phyloP scores from a whole-genome alignment of 1,140 invertebrate species.

The Augochlora pura region DNA sequence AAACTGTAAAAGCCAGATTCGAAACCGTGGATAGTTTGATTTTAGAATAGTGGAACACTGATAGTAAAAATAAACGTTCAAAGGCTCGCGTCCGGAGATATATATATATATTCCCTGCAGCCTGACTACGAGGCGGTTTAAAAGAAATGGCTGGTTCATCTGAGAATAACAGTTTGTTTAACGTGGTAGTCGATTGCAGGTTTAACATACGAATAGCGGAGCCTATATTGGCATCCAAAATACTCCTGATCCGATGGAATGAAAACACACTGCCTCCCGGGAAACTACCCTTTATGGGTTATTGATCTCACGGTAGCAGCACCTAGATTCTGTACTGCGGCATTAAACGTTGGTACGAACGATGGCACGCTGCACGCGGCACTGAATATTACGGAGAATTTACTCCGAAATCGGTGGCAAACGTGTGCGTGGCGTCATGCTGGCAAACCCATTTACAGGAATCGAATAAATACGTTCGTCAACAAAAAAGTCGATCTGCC shows the following conservation, averaged over 20 bases:
- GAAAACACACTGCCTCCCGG: slow-evolving; percentile 46
- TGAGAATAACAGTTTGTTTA: slow-evolving; percentile 8
- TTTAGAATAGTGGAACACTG: no score
- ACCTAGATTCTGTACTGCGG: slow-evolving; percentile 24
- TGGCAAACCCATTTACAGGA: not conserved
- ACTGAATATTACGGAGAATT: slow-evolving; percentile 51
- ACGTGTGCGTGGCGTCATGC: not conserved
- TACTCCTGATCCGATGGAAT: slow-evolving; percentile 50
- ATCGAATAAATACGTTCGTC: not conserved
- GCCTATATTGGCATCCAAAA: slow-evolving; percentile 21
- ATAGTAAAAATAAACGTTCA: no score
- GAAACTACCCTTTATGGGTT: slow-evolving; percentile 48
- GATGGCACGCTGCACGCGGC: slow-evolving; percentile 28
- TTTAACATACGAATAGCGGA: slow-evolving; percentile 25
- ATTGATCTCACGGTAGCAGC: slow-evolving; percentile 48
- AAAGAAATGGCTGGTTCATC: not conserved
- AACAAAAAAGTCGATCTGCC: not conserved
- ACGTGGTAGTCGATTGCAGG: not conserved
- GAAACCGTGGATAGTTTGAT: no score
- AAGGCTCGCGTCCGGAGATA: no score
- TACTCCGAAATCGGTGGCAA: slow-evolving; percentile 6
- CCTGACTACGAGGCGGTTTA: no score
- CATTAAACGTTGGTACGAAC: slow-evolving; percentile 50
- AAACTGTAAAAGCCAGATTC: no score
- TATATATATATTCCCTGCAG: no score